Conservation (phyloP, 2,113 vertebrate species). For the Penelope pileata region DNA sequence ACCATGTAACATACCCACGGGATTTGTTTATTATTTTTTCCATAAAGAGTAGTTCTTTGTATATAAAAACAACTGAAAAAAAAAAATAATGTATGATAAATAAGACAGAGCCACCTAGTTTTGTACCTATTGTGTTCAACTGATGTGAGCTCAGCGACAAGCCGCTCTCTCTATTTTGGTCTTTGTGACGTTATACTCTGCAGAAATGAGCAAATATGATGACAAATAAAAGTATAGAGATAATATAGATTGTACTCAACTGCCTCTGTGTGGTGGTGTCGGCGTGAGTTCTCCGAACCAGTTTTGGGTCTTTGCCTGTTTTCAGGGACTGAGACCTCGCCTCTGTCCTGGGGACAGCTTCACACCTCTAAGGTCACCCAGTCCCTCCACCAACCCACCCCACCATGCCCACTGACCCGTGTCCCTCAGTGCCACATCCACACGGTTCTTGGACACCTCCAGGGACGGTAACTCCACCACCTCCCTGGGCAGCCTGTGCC, state of each 20-base stretch:
- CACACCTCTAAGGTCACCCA: too few species aligned
- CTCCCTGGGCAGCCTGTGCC: too few species aligned
- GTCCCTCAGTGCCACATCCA: too few species aligned
- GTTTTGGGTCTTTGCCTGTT: not conserved
- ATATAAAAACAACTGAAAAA: slow-evolving; percentile 79
- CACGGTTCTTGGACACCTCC: too few species aligned
- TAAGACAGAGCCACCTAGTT: slow-evolving; percentile 83
- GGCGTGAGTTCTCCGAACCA: not conserved
- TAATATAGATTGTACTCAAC: slow-evolving; percentile 80
- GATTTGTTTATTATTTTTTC: slow-evolving; percentile 71
- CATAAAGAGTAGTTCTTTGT: slow-evolving; percentile 81
- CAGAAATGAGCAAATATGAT: slow-evolving; percentile 77
- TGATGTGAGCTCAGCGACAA: slow-evolving; percentile 76
- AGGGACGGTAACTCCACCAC: too few species aligned
- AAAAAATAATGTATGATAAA: slow-evolving; percentile 71
- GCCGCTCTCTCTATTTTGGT: slow-evolving; percentile 81
- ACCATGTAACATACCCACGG: slow-evolving; percentile 66
- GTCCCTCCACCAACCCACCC: too few species aligned
- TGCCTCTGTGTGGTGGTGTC: slow-evolving; percentile 56
- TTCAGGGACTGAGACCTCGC: not conserved
- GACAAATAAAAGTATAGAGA: slow-evolving; percentile 79
- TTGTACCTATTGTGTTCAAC: slow-evolving; percentile 79
- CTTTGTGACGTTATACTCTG: slow-evolving; percentile 78
- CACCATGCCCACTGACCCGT: too few species aligned
- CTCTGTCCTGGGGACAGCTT: too few species aligned